phyloP scores from a whole-genome alignment of 35 echinoderm and acorn worm species.

The Ophioderma brevispina region DNA sequence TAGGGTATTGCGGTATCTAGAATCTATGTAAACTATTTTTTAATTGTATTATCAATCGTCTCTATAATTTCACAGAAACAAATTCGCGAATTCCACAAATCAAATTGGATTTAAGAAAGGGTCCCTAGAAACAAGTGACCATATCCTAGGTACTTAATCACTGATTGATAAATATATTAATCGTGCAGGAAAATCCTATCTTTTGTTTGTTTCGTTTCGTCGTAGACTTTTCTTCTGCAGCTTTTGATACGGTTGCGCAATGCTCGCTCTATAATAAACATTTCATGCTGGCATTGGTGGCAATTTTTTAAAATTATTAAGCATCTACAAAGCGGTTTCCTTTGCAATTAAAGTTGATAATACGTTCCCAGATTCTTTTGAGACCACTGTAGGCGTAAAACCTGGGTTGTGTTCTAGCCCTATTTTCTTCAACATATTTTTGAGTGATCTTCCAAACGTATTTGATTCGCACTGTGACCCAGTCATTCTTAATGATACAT shows the following conservation, averaged over 20 bases:
- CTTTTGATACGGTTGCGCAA: neutral
- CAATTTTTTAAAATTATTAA: neutral
- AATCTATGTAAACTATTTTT: too few relatives aligned
- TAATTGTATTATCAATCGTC: too few relatives aligned
- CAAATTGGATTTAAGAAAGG: neutral
- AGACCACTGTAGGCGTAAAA: neutral
- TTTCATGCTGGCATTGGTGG: neutral
- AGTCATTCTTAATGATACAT: neutral
- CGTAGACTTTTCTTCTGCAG: neutral
- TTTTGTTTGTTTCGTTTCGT: constrained; percentile 1
- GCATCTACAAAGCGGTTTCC: neutral
- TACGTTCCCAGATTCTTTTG: neutral
- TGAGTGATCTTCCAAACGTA: neutral
- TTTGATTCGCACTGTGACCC: neutral
- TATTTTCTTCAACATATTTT: neutral
- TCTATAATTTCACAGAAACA: neutral
- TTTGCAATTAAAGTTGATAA: neutral
- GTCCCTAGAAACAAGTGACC: neutral
- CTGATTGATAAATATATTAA: neutral
- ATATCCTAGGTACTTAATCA: neutral
- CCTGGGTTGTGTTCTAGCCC: neutral
- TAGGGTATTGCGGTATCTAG: too few relatives aligned
- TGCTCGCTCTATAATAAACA: neutral
- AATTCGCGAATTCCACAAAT: neutral
- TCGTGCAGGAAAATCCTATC: too few relatives aligned